phyloP scores from a whole-genome alignment of 1,140 invertebrate genomes.

The Drosophila sturtevanti region DNA sequence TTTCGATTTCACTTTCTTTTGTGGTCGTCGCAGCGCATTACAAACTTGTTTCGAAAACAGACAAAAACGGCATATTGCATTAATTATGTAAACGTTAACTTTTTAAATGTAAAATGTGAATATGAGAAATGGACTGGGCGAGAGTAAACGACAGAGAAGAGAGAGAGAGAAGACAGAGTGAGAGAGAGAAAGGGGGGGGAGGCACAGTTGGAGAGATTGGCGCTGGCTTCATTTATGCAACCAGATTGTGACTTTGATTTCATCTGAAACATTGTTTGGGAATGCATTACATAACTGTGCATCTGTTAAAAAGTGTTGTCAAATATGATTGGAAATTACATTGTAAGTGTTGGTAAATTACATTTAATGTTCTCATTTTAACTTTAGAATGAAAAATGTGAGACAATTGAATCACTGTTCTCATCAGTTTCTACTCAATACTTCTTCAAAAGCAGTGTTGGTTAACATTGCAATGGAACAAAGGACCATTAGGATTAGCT shows the following conservation, averaged over 20 bases:
- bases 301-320: background rate
- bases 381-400: too few species aligned
- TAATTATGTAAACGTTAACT: constrained; percentile 64
- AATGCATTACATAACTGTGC: background rate
- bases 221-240: constrained; percentile 60
- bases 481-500: too few species aligned
- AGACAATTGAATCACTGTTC: too few species aligned
- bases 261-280: constrained; percentile 13
- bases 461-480: too few species aligned
- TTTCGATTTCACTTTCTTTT: constrained; percentile 72
- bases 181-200: background rate
- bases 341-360: constrained; percentile 18
- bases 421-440: too few species aligned
- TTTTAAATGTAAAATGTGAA: constrained; percentile 40
- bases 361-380: too few species aligned
- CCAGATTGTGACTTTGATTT: constrained; percentile 65
- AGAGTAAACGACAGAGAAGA: constrained; percentile 38
- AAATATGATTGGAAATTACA: background rate
- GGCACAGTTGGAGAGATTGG: background rate
- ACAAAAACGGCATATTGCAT: constrained; percentile 39
- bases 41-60: constrained; percentile 53
- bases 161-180: too few species aligned
- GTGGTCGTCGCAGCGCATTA: constrained; percentile 8
- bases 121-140: constrained; percentile 37
- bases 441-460: too few species aligned